These are phyloP conservation scores for Ctenodactylus gundi DNA, from an alignment of 2,113 vertebrate genomes.

Conservation along the genomic window DNA sequence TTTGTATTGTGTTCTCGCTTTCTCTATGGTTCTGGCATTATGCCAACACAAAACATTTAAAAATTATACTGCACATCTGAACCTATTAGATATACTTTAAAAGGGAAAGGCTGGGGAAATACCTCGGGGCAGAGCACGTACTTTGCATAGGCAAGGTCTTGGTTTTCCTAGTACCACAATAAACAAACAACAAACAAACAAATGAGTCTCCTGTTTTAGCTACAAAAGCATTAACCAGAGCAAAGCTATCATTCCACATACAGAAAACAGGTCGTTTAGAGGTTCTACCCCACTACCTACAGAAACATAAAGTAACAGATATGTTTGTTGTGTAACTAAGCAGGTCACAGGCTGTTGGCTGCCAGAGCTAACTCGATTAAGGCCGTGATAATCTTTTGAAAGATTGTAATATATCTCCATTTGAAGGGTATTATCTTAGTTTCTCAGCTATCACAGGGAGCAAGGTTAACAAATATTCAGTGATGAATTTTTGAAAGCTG, in stretches of 20 bases:
- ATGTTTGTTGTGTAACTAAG: conserved; percentile 80
- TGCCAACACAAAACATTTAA: background rate
- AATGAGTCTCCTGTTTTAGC: conserved; percentile 11
- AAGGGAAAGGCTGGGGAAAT: background rate
- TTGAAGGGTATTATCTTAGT: conserved; percentile 86
- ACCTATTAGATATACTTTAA: background rate
- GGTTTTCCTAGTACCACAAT: background rate
- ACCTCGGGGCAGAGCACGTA: background rate
- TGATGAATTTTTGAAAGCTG: conserved; percentile 86
- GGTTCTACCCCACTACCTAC: background rate
- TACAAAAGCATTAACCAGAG: conserved; percentile 11
- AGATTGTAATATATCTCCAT: conserved; percentile 88
- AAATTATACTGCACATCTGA: background rate
- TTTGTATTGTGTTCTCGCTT: background rate
- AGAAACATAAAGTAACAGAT: conserved; percentile 65
- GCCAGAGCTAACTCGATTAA: conserved; percentile 85
- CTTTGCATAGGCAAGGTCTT: background rate
- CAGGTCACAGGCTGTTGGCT: conserved; percentile 85
- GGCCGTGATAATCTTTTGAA: conserved; percentile 86
- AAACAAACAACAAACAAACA: background rate
- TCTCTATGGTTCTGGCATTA: conserved; percentile 29
- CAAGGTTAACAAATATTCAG: conserved; percentile 86
- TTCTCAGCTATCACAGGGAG: conserved; percentile 80
- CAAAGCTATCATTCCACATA: background rate
- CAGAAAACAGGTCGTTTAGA: conserved; percentile 52